Evolutionary conservation across 2,888 invertebrate species (phyloP), one percentile per base, ranked within the genome.

Genomic region (Phyllotreta cruciferae): DNA sequence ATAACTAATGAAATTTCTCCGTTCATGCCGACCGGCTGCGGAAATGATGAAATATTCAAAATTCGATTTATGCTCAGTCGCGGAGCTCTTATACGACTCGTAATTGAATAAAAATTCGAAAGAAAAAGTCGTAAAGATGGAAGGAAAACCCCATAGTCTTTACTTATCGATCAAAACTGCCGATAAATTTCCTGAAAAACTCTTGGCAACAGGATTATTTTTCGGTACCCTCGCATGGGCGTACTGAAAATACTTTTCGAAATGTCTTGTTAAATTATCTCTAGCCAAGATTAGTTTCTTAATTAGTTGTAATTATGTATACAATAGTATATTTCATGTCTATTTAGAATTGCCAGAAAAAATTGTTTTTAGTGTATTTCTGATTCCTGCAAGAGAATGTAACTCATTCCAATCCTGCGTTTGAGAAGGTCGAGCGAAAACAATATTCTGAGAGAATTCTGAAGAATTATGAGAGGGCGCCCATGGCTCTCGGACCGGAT

Each of bases 201-300:
- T 50, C 36, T 8, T 50, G n/a, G 14, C 14, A 47, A 56, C 39
- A 45, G 60, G 56, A 74, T 74, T 75, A 73, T 73, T 74, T 76
- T 75, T 74, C 73, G 71, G 71, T 68, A 69, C 74, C 73, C 72
- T 6, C n/a, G n/a, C 49, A 49, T 34, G 9, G 49, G 49, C 49
- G 49, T 24, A 8, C 14, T 24, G 24, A 24, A 24, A 24, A 24
- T 24, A 4, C 4, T 24, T 24, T 4, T 24, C 24, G 24, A 24
- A 24, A 24, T 24, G 4, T 24, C 24, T 24, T 24, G 24, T 24
- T 24, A n/a, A n/a, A n/a, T n/a, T n/a, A 24, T 4, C 24, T 24
- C 24, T 24, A 24, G 24, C 24, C 2, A 3, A 24, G 4, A 4
- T 4, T 24, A 24, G 4, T 24, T 24, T 24, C 24, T 24, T 4